These are phyloP conservation scores for Drosophila barbarae DNA, from an alignment of 2,888 invertebrate genomes.

Conservation along the genomic window DNA sequence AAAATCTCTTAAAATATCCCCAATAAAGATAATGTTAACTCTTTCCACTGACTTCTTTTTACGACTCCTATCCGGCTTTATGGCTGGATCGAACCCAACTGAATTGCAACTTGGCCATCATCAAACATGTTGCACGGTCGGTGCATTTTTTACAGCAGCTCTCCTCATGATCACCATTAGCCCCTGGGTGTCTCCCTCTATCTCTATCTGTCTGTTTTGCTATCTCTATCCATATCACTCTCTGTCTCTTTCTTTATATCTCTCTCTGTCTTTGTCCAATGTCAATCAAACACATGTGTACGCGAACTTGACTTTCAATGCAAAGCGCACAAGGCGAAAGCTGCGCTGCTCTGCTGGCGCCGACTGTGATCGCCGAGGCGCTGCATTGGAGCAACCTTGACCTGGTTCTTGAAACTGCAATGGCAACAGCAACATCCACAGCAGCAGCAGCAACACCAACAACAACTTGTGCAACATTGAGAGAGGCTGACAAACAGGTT, in stretches of 20 bases:
- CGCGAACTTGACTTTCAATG: constrained; percentile 76
- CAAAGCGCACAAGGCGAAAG: constrained; percentile 69
- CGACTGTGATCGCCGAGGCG: constrained; percentile 58
- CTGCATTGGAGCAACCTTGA: constrained; percentile 76
- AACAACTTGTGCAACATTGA: constrained; percentile 54
- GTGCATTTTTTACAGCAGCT: constrained; percentile 13
- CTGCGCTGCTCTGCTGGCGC: constrained; percentile 46
- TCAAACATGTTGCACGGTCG: constrained; percentile 20
- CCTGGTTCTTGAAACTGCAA: constrained; percentile 79
- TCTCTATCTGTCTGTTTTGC: background rate
- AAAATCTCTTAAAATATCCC: background rate
- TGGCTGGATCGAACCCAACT: constrained; percentile 4
- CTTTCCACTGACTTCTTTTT: background rate
- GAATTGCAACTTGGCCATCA: constrained; percentile 4
- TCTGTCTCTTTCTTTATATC: background rate
- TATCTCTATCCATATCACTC: background rate
- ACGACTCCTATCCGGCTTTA: background rate
- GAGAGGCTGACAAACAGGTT: constrained; percentile 67
- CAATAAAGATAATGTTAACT: background rate
- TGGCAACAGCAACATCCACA: constrained; percentile 57
- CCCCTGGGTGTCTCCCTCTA: background rate
- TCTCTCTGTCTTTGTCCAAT: constrained; percentile 47
- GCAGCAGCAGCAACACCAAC: constrained; percentile 49
- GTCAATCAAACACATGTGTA: constrained; percentile 66
- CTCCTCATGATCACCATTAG: constrained; percentile 21